These are phyloP conservation scores for Pheucticus melanocephalus DNA, from an alignment of 2,113 vertebrate species.

Conservation along the genomic window DNA sequence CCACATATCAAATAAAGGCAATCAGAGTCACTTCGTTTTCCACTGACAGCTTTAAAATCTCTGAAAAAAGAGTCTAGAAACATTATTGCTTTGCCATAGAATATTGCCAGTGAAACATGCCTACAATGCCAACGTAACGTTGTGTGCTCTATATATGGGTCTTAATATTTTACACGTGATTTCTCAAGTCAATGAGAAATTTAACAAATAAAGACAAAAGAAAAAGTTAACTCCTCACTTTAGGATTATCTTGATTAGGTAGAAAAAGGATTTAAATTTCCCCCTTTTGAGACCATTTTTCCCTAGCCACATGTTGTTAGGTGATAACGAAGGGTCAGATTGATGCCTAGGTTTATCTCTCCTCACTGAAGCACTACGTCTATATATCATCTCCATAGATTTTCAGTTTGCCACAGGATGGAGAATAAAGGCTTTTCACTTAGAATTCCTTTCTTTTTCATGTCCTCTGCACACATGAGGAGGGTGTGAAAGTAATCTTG, in stretches of 20 bases:
- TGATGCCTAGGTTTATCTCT: not conserved
- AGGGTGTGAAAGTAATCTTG: constrained; percentile 35
- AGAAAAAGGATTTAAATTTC: not conserved
- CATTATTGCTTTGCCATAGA: not conserved
- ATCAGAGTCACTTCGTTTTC: constrained; percentile 11
- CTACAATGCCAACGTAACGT: not conserved
- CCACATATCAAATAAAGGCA: not conserved
- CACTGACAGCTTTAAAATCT: not conserved
- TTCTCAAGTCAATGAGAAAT: not conserved
- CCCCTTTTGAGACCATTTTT: not conserved
- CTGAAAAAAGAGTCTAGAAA: not conserved
- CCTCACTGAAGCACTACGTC: not conserved
- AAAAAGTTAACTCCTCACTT: not conserved
- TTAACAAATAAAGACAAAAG: not conserved
- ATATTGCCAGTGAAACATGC: not conserved
- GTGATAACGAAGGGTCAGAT: not conserved
- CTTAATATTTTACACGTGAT: not conserved
- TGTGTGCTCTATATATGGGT: not conserved
- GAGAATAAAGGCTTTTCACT: not conserved
- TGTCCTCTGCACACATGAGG: not conserved
- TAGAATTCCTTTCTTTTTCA: not conserved
- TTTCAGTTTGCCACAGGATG: not conserved
- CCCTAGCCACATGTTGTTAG: not conserved
- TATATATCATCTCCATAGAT: not conserved
- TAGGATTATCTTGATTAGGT: not conserved